Evolutionary conservation across 2,113 vertebrate species (phyloP).

Genomic region (Pomatostomus ruficeps): DNA sequence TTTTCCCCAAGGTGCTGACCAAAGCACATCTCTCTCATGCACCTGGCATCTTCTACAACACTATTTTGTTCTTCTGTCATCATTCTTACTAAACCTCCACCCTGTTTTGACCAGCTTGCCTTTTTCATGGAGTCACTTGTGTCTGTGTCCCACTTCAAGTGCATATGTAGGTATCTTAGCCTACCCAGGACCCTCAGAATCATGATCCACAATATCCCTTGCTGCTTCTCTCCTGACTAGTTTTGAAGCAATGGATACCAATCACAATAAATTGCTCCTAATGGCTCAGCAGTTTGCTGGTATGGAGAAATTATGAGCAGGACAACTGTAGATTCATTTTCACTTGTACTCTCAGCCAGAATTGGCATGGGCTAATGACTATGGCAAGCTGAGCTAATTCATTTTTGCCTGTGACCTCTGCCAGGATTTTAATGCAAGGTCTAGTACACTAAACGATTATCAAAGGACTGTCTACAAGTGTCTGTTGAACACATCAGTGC

Average conservation of each 20-base stretch:
- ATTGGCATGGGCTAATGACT: not conserved
- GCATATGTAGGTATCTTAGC: not conserved
- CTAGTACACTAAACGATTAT: not conserved
- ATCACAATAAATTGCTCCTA: conserved; percentile 17
- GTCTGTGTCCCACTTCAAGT: not conserved
- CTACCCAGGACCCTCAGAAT: not conserved
- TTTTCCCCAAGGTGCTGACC: not conserved
- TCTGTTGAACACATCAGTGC: not conserved
- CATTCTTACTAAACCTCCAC: not conserved
- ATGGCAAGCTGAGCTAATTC: not conserved
- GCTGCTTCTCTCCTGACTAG: not conserved
- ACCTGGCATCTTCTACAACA: not conserved
- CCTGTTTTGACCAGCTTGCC: not conserved
- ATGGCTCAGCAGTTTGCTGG: not conserved
- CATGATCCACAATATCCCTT: not conserved
- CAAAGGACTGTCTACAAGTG: not conserved
- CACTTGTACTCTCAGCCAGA: not conserved
- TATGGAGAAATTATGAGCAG: conserved; percentile 16
- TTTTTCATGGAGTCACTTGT: not conserved
- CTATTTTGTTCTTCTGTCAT: not conserved
- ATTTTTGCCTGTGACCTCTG: conserved; percentile 34
- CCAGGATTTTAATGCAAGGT: conserved; percentile 26
- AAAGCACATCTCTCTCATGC: not conserved
- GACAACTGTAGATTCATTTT: conserved; percentile 30
- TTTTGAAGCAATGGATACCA: not conserved